Percentiles rank a stretch among this genome's conserved stretches.
Evolutionary conservation across 2,888 invertebrate species (phyloP).

Genomic region (Drosophila hawaiiensis): DNA sequence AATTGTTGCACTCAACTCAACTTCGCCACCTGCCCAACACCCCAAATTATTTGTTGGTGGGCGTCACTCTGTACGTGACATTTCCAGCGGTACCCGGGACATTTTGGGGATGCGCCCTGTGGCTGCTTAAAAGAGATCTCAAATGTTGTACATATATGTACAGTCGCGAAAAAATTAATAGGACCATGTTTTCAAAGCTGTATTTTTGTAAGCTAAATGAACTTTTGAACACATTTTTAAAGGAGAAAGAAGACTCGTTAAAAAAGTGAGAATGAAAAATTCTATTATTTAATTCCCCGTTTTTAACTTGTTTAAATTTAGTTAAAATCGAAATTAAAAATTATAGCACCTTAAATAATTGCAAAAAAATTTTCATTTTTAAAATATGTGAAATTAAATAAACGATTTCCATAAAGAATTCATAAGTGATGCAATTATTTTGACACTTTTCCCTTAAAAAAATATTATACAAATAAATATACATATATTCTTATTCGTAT

Average conservation of each 20-base stretch:
- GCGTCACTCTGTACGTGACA: conserved; percentile 61
- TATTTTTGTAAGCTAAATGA: neutral
- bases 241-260: neutral
- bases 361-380: too few species aligned
- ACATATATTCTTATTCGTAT: neutral
- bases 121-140: conserved; percentile 30
- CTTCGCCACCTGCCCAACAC: conserved; percentile 39
- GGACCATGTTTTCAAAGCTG: neutral
- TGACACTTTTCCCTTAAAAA: neutral
- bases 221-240: neutral
- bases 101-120: conserved; percentile 1
- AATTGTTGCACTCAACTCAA: conserved; percentile 43
- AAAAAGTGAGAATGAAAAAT: neutral
- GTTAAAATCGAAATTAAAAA: neutral
- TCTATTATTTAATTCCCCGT: neutral
- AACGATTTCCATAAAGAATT: neutral
- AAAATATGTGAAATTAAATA: too few species aligned
- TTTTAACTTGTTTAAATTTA: neutral
- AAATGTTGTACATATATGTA: neutral
- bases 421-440: neutral
- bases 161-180: neutral
- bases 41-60: conserved; percentile 13
- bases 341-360: neutral
- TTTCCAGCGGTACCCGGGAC: conserved; percentile 26
- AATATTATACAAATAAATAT: neutral